Percentiles rank a stretch among this genome's conserved stretches.
Conservation (phyloP, 2,888 invertebrate genomes). For the Eristalinus sepulchralis region DNA sequence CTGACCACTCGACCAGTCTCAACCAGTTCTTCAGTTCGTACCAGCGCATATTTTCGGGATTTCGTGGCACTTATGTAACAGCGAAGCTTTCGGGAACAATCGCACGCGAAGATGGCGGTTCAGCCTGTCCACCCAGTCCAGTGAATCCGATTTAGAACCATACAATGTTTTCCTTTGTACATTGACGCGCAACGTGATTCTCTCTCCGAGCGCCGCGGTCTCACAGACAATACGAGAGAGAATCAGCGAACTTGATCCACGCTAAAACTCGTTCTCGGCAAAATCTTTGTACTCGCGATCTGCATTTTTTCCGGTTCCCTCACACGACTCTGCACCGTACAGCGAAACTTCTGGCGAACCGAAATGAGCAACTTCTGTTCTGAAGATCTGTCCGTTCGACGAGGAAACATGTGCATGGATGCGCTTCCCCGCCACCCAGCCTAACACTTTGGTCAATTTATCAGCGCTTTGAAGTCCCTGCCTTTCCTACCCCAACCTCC, state of each 20-base stretch:
- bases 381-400: constrained; percentile 35
- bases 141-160: constrained; percentile 23
- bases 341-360: constrained; percentile 66
- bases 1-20: constrained; percentile 54
- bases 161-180: constrained; percentile 50
- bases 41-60: constrained; percentile 54
- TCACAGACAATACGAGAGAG: background rate
- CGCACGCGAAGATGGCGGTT: constrained; percentile 24
- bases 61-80: constrained; percentile 64
- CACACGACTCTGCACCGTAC: constrained; percentile 36
- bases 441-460: constrained; percentile 67
- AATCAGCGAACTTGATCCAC: constrained; percentile 61
- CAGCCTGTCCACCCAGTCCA: constrained; percentile 1
- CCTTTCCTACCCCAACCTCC: no score
- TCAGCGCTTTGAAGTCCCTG: constrained; percentile 51
- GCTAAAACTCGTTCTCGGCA: constrained; percentile 57
- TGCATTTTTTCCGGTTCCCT: constrained; percentile 65
- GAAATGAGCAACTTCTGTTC: constrained; percentile 67
- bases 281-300: constrained; percentile 41
- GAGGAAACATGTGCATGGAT: constrained; percentile 60
- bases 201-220: background rate
- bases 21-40: constrained; percentile 38
- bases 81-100: constrained; percentile 51
- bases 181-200: constrained; percentile 54
- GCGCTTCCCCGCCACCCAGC: constrained; percentile 41